phyloP scores from a whole-genome alignment of 1,140 invertebrate genomes.

The Rhyzopertha dominica region DNA sequence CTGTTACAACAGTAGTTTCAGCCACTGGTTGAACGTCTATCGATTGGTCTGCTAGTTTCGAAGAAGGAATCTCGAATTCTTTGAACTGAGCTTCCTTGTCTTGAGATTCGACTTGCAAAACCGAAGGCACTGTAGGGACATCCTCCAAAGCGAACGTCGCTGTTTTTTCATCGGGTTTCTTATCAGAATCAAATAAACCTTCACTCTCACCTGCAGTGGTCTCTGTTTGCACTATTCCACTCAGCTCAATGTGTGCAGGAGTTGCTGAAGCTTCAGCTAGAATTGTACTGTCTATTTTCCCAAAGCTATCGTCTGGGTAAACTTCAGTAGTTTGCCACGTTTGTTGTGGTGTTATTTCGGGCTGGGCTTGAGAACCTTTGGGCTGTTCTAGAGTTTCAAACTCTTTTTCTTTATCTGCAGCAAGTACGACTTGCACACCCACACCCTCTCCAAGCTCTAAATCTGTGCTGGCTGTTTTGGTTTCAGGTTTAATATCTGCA shows the following conservation, averaged over 20 bases:
- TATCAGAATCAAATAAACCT: slow-evolving; percentile 19
- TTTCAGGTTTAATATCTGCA: slow-evolving; percentile 38
- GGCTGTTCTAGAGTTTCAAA: slow-evolving; percentile 29
- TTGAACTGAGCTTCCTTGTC: slow-evolving; percentile 50
- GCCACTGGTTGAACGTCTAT: slow-evolving; percentile 45
- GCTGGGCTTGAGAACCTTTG: slow-evolving; percentile 27
- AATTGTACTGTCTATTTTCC: slow-evolving; percentile 26
- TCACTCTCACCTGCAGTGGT: slow-evolving; percentile 41
- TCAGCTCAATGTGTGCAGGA: slow-evolving; percentile 30
- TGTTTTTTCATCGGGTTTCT: slow-evolving; percentile 26
- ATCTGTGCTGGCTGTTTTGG: slow-evolving; percentile 45
- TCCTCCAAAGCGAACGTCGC: slow-evolving; percentile 37
- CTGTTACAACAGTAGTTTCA: slow-evolving; percentile 41
- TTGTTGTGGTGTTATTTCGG: slow-evolving; percentile 31
- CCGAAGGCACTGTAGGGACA: slow-evolving; percentile 18
- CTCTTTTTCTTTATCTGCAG: slow-evolving; percentile 49
- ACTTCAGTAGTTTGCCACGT: slow-evolving; percentile 34
- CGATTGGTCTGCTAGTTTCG: slow-evolving; percentile 36
- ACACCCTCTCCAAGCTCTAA: slow-evolving; percentile 49
- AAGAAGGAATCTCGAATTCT: slow-evolving; percentile 35
- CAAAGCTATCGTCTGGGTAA: slow-evolving; percentile 30
- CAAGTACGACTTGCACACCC: slow-evolving; percentile 48
- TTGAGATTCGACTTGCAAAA: slow-evolving; percentile 26
- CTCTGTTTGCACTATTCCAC: slow-evolving; percentile 39
- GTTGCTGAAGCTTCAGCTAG: slow-evolving; percentile 26